Conservation (phyloP, 1,140 invertebrate species). For the Aphidius ervi region DNA sequence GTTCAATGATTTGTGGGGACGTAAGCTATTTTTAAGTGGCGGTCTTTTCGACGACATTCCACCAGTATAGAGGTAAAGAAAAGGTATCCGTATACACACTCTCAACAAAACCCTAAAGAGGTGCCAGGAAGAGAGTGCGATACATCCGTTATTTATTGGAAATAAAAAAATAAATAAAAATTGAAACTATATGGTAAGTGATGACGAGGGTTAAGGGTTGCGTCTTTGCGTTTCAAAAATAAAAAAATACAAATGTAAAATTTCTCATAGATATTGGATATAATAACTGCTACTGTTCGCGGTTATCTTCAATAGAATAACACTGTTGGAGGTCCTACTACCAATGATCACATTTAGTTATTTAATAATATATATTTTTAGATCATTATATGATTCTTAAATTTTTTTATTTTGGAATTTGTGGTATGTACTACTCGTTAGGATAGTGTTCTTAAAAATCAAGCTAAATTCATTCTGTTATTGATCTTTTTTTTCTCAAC, state of each 20-base stretch:
- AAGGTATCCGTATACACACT: no score
- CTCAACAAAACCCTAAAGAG: not conserved
- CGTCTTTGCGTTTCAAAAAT: constrained; percentile 4
- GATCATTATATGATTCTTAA: not conserved
- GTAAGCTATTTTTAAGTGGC: constrained; percentile 30
- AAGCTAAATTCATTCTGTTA: constrained; percentile 9
- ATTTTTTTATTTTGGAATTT: constrained; percentile 12
- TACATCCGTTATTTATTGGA: not conserved
- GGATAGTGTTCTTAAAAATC: constrained; percentile 27
- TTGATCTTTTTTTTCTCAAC: not conserved
- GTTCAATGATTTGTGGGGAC: constrained; percentile 29
- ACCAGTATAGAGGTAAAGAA: not conserved
- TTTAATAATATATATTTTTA: constrained; percentile 15
- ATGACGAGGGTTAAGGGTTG: constrained; percentile 12
- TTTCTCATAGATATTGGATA: constrained; percentile 19
- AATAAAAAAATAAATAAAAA: not conserved
- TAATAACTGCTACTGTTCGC: constrained; percentile 13
- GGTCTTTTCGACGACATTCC: constrained; percentile 14
- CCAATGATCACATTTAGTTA: constrained; percentile 3
- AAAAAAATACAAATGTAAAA: not conserved
- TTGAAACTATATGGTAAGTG: not conserved
- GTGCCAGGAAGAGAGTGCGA: not conserved
- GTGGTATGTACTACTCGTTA: constrained; percentile 26
- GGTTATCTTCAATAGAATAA: constrained; percentile 9
- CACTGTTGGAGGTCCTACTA: constrained; percentile 8